Base-by-base conservation (phyloP, 1,140 invertebrate species). In the Platyscapa corneri region DNA sequence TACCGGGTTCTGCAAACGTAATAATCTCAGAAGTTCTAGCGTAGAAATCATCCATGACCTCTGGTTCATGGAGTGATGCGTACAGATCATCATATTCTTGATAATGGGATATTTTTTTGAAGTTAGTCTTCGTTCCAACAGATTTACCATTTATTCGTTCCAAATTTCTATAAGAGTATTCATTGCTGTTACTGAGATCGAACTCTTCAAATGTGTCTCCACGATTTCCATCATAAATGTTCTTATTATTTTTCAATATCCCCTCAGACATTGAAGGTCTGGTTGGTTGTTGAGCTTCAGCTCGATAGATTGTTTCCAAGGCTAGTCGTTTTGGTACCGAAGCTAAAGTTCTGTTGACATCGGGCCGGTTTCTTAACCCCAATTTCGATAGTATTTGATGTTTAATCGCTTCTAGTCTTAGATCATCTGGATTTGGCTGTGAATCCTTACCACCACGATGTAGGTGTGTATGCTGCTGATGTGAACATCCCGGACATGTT, bases 1-100 rank as follows among this genome's bases (percentile, higher is more conserved):
- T 93, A 97, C 96, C 96, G 92, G 95, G 95, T 91, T 97, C 96
- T 10, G 96, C 96, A 90, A 97, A 97, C 23, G 96, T 95, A 88
- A 97, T 97, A 88, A 97, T 97, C 92, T 97, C 96, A 39, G 96
- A 96, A 10, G 96, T 97, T 85, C 95, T 95, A 20, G 95, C 96
- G 91, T 96, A 96, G 89, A 96, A 97, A 88, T 97, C 96, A 89
- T 97, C 96, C 27, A 94, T 92, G 56, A 94, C 93, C 67, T 93
- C 93, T 20, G 90, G 82, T 86, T 89, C 88, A 39, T 88, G 91
- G 83, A 87, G 91, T 80, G 84, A 77, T 32, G 87, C 82, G 70
- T 93, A 92, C 46, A 70, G 37, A 86, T 87, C 85, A 39, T 89
- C 83, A 70, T 93, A 92, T 72, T 90, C 90, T 76, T 89, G 88